Evolutionary conservation across 2,888 invertebrate genomes (phyloP).

Genomic region (Drosophila birchii): DNA sequence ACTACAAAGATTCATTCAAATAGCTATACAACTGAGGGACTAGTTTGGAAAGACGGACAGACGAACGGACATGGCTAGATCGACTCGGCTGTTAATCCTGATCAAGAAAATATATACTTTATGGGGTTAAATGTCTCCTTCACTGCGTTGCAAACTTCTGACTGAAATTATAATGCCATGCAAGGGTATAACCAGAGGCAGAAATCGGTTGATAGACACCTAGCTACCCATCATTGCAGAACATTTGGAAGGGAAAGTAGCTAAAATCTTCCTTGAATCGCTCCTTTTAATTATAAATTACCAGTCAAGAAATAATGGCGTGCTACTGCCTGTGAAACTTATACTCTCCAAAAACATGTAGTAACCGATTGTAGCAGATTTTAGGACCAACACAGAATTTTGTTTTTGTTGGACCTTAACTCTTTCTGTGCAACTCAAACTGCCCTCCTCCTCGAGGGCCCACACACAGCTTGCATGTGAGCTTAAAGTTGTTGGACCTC

Average conservation of each 20-base stretch:
- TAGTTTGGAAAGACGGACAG: too few species aligned
- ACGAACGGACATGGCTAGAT: too few species aligned
- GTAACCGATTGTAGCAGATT: slow-evolving; percentile 24
- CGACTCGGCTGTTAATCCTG: too few species aligned
- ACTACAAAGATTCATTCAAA: too few species aligned
- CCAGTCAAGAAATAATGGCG: slow-evolving; percentile 12
- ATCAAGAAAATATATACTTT: too few species aligned
- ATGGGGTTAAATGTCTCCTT: too few species aligned
- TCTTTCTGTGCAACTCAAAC: slow-evolving; percentile 50
- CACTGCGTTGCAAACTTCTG: too few species aligned
- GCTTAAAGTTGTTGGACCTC: slow-evolving; percentile 69
- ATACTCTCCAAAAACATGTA: slow-evolving; percentile 13
- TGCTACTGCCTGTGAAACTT: slow-evolving; percentile 12
- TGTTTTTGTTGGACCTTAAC: slow-evolving; percentile 52
- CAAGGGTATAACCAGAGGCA: slow-evolving; percentile 33
- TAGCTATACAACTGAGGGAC: too few species aligned
- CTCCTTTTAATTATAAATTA: slow-evolving; percentile 18
- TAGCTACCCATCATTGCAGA: slow-evolving; percentile 16
- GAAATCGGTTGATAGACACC: slow-evolving; percentile 2
- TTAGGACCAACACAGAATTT: slow-evolving; percentile 26
- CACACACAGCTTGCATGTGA: slow-evolving; percentile 61
- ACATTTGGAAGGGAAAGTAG: neutral
- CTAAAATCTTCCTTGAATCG: neutral
- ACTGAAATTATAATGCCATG: too few species aligned
- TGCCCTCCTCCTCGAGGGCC: slow-evolving; percentile 46